These are phyloP conservation scores for Drosophila pseudotalamancana DNA, from an alignment of 2,888 invertebrate genomes.

Conservation along the genomic window DNA sequence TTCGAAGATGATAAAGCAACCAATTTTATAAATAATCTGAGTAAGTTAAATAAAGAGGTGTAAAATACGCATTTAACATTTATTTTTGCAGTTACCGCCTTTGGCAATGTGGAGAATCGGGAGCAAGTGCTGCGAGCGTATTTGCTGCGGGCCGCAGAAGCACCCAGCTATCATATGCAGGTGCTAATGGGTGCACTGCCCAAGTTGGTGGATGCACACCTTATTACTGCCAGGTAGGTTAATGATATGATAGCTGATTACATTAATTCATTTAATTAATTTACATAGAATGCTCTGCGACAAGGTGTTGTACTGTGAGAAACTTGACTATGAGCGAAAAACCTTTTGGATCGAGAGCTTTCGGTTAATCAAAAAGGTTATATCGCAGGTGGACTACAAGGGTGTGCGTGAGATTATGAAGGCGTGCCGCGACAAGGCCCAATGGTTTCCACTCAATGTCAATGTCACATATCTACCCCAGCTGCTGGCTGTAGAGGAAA, in stretches of 20 bases:
- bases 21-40: slow-evolving; percentile 88
- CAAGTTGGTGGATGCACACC: slow-evolving; percentile 89
- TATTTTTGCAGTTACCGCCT: slow-evolving; percentile 85
- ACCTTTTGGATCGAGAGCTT: slow-evolving; percentile 97
- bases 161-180: slow-evolving; percentile 91
- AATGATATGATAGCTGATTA: not conserved
- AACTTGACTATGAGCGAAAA: slow-evolving; percentile 91
- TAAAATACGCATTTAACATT: not conserved
- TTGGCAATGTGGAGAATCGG: slow-evolving; percentile 89
- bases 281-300: slow-evolving; percentile 91
- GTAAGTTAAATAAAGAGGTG: slow-evolving; percentile 53
- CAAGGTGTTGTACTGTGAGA: slow-evolving; percentile 92
- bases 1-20: slow-evolving; percentile 89
- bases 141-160: slow-evolving; percentile 89
- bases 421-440: slow-evolving; percentile 94
- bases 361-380: slow-evolving; percentile 91
- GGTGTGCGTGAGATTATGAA: slow-evolving; percentile 97
- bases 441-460: slow-evolving; percentile 90
- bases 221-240: slow-evolving; percentile 90
- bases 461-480: slow-evolving; percentile 93
- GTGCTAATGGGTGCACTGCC: slow-evolving; percentile 91
- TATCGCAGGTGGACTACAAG: slow-evolving; percentile 97
- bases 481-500: slow-evolving; percentile 91
- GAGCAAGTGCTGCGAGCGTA: slow-evolving; percentile 91
- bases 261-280: not conserved